These are phyloP conservation scores for Cyanistes caeruleus DNA, from an alignment of 2,113 vertebrate genomes.

Conservation along the genomic window DNA sequence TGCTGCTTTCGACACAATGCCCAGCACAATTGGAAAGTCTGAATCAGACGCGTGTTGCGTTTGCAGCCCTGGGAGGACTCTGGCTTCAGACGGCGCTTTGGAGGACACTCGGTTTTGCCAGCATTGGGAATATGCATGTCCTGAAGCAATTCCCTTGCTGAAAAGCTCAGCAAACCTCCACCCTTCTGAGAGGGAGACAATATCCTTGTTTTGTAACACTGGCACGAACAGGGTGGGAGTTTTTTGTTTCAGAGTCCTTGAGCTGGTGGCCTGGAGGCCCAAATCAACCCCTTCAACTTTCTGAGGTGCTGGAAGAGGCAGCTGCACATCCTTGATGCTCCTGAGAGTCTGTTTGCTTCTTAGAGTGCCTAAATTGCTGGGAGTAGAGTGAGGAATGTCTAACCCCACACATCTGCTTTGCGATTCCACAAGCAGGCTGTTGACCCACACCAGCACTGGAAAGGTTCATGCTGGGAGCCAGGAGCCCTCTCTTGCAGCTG, in stretches of 20 bases:
- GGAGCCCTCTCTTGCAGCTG: neutral
- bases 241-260: neutral
- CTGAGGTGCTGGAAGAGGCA: neutral
- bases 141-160: neutral
- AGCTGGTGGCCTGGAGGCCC: neutral
- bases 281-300: neutral
- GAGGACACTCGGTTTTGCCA: neutral
- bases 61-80: constrained; percentile 1
- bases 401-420: neutral
- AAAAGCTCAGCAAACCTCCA: neutral
- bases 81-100: neutral
- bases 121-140: neutral
- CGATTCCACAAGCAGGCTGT: neutral
- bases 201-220: neutral
- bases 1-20: constrained; percentile 4
- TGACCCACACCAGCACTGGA: neutral
- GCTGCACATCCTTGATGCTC: neutral
- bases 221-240: neutral
- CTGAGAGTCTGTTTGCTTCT: neutral
- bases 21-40: neutral
- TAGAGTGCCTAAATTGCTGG: neutral
- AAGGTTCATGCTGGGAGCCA: neutral
- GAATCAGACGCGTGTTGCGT: neutral
- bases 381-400: neutral
- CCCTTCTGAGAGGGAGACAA: neutral